Evolutionary conservation across 2,113 vertebrate genomes (phyloP).

Genomic region (Galemys pyrenaicus): DNA sequence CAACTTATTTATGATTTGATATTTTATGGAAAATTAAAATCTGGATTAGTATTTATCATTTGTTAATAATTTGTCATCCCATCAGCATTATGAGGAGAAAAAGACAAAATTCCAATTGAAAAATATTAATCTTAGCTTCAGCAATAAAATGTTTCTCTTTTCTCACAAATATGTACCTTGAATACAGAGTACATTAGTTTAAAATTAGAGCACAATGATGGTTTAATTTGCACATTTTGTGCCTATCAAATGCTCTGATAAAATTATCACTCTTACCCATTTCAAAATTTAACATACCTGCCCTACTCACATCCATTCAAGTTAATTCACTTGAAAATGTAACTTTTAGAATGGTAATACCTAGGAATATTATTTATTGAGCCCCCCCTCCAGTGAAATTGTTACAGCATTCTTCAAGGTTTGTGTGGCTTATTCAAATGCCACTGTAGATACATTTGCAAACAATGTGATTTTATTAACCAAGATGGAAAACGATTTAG

Average conservation of each 20-base stretch:
- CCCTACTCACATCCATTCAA: background rate
- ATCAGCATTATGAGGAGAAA: background rate
- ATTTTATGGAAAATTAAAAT: constrained; percentile 44
- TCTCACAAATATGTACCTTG: background rate
- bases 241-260: background rate
- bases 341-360: background rate
- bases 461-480: background rate
- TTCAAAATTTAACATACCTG: background rate
- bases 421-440: background rate
- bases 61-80: background rate
- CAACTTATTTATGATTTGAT: background rate
- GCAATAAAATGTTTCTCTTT: background rate
- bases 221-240: background rate
- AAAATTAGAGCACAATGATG: background rate
- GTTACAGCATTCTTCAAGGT: background rate
- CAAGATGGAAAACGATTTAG: background rate
- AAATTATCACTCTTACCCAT: background rate
- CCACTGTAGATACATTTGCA: background rate
- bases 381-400: background rate
- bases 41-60: background rate
- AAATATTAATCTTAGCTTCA: background rate
- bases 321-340: constrained; percentile 4
- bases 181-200: background rate
- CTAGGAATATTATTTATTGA: background rate
- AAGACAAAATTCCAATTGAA: constrained; percentile 10